Percentiles rank a stretch among this genome's conserved stretches.
Evolutionary conservation across 2,888 invertebrate genomes (phyloP).

Genomic region (Apamea anceps): DNA sequence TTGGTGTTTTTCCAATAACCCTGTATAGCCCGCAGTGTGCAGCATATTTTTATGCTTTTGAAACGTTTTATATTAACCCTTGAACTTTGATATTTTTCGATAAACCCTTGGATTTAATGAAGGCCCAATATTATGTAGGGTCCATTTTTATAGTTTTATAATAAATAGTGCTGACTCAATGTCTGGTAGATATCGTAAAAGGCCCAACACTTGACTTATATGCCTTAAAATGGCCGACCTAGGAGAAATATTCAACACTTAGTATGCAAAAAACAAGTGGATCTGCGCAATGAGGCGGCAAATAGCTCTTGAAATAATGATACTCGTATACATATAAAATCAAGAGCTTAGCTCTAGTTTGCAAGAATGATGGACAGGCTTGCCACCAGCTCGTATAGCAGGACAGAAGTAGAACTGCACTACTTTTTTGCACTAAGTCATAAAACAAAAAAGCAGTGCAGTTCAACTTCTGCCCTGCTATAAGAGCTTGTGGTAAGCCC

Average conservation of each 20-base stretch:
- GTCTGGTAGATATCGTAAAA: slow-evolving; percentile 26
- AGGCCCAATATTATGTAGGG: slow-evolving; percentile 4
- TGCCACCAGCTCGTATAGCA: no score
- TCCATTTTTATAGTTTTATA: slow-evolving; percentile 11
- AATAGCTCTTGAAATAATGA: slow-evolving; percentile 38
- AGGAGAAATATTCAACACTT: slow-evolving; percentile 26
- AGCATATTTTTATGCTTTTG: slow-evolving; percentile 3
- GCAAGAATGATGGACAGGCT: neutral
- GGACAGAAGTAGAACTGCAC: no score
- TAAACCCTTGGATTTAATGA: slow-evolving; percentile 16
- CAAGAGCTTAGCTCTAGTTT: slow-evolving; percentile 12
- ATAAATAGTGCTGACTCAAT: slow-evolving; percentile 35
- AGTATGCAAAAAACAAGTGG: slow-evolving; percentile 46
- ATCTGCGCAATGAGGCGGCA: slow-evolving; percentile 40
- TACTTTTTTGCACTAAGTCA: no score
- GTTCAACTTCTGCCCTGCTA: no score
- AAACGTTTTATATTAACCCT: slow-evolving; percentile 10
- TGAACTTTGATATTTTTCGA: neutral
- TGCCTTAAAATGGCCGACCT: slow-evolving; percentile 30
- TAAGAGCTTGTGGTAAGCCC: no score
- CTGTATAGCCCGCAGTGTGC: neutral
- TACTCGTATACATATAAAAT: slow-evolving; percentile 7
- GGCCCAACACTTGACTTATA: slow-evolving; percentile 37
- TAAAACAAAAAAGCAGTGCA: no score
- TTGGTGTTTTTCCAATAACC: no score